Evolutionary conservation across 2,113 vertebrate species (phyloP).

Genomic region (Pelecanus crispus): DNA sequence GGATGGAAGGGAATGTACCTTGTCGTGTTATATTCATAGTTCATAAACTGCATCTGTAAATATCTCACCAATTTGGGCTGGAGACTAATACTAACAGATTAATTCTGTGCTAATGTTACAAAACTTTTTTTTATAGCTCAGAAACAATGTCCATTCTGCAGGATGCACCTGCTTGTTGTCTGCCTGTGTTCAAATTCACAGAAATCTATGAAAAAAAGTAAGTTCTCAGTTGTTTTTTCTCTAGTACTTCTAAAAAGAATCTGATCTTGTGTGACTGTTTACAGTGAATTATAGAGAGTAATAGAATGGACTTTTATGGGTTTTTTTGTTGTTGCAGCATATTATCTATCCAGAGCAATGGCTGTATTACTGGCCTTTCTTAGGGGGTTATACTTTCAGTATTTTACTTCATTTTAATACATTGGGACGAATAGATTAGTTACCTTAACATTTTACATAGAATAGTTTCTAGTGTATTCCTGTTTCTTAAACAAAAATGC

Average conservation of each 20-base stretch:
- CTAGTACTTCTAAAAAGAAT: background rate
- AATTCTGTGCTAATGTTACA: background rate
- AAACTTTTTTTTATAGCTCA: constrained; percentile 71
- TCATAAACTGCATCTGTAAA: background rate
- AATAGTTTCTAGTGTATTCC: background rate
- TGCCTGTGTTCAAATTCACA: constrained; percentile 92
- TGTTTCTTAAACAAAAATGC: background rate
- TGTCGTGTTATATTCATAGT: background rate
- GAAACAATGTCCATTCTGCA: constrained; percentile 89
- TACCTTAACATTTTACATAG: background rate
- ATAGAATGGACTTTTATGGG: background rate
- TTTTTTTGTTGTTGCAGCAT: background rate
- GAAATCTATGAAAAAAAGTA: constrained; percentile 98
- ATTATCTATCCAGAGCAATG: background rate
- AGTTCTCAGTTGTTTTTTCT: background rate
- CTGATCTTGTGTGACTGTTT: background rate
- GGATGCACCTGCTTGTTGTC: constrained; percentile 92
- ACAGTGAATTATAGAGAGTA: background rate
- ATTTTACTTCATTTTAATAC: background rate
- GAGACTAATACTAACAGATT: background rate
- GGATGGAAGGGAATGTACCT: background rate
- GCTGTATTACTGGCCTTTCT: no score
- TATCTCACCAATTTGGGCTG: rapidly evolving
- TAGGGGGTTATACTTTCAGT: background rate
- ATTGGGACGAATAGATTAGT: background rate